Evolutionary conservation across 2,797 vertebrate species (phyloP), one percentile per base, ranked within the genome.

Genomic region (Rallus crepitans): DNA sequence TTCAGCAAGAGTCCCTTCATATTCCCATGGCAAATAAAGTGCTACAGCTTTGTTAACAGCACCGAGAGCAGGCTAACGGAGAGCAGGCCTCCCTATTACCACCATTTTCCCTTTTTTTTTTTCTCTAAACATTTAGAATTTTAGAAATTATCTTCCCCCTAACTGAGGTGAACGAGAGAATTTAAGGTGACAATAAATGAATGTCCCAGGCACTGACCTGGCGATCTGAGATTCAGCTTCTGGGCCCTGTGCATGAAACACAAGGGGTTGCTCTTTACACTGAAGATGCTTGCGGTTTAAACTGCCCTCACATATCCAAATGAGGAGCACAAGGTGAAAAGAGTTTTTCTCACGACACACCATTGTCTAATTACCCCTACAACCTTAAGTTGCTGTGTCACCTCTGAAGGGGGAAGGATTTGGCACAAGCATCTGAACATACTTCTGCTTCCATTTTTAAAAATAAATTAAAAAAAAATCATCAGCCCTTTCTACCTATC

Each of bases 311-410:
- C 33, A 27, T 61, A 40, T 77, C 63, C 31, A 70, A 89, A 75
- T n/a, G 0, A 2, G 31, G 45, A 69, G 11, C 8, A n/a, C 0
- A 1, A 56, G 11, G 16, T 57, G 25, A 61, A 66, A 71, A 60
- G 4, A 24, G 5, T 25, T 64, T 83, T 85, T 35, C 40, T 63
- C 5, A 40, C 59, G 16, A 15, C 0, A 0, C 65, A 25, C 7
- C 11, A 45, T 27, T 21, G 18, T 45, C 87, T 52, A 30, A 30
- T 12, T 48, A 4, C 15, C 31, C 0, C 0, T 50, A 27, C 4
- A 16, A 16, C 6, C 25, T 53, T 52, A 76, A 69, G 23, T 6
- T 52, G 12, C 37, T 57, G 5, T 8, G 35, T 68, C 25, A 23
- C 5, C 27, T 33, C n/a, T 37, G 42, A 71, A 66, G 8, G 8